Evolutionary conservation across 2,888 invertebrate genomes (phyloP), one percentile per base, ranked within the genome.

Genomic region (Subacronicta megacephala): DNA sequence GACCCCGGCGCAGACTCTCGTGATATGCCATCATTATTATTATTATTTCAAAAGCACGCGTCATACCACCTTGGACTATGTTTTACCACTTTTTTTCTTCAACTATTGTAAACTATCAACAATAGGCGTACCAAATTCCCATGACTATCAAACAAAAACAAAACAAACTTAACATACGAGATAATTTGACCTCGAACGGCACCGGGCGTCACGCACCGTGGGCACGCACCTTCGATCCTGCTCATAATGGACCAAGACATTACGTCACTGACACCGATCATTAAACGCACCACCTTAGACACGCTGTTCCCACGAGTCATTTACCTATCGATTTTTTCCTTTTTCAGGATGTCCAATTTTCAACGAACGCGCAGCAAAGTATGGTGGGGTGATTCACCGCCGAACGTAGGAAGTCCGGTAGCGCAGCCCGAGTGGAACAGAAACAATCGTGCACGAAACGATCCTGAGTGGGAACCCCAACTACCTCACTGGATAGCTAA

Each of bases 291-390:
- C 69, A 70, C 74, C 72, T 75, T 78, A 78, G 82, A 82, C 81
- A 80, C 83, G 72, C 72, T 69, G 66, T 92, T 93, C 92, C 88
- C 92, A 93, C 91, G 90, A 84, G 23, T 75, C 57, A 66, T 55
- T 60, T 60, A 69, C 62, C 78, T 87, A 83, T 89, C 67, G 71
- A 70, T 75, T 86, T 87, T 83, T 82, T 90, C 90, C 81, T 87
- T 85, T 92, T 88, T 70, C 90, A 93, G 93, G 87, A 96, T 96
- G 96, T 95, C 95, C 53, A 95, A 95, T 85, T 96, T 96, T 84
- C 95, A 95, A 90, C 93, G 96, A 76, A 95, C 95, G 67, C 95
- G 95, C 66, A 96, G 96, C 86, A 96, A 96, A 88, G 96, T 96
- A 10, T 96, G 96, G 96, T 96, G 96, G 95, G 95, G 95, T 55